Evolutionary conservation across 2,797 vertebrate genomes (phyloP), one percentile per base, ranked within the genome.

Genomic region (Phalloptychus januarius): DNA sequence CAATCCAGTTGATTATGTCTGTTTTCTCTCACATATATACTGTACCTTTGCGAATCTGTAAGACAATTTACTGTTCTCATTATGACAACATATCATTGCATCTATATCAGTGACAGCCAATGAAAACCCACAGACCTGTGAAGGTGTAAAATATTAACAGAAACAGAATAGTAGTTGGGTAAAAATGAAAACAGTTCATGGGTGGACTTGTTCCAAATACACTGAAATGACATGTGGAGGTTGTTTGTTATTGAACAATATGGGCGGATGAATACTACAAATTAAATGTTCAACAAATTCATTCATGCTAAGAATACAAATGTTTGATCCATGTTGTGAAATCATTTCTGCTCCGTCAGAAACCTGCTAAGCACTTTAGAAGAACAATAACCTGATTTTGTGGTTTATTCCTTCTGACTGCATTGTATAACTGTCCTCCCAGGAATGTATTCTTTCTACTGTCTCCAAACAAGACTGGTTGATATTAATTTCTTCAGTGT

Each of bases 161-260:
- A 85, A 86, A 74, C 8, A 10, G 33, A 79, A 86, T 28, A 61
- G 78, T 78, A 85, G 88, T 25, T 82, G 86, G 78, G 74, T 8
- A 10, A 25, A 50, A 45, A 77, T 61, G 77, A 80, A 72, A 79
- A 76, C 61, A 80, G 80, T 10, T 50, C 45, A 63, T 6, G 44
- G 75, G 84, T 83, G 83, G 88, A 89, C 69, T 72, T 61, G 75
- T 77, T 91, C 81, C 87, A 92, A 92, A 90, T 84, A 86, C 89
- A 85, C 83, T 79, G 81, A 71, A n/a, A 85, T 83, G 75, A 79
- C 78, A 33, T 33, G 73, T 58, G 70, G 76, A 70, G 73, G 77
- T 85, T 83, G 58, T 70, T 48, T 33, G 44, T n/a, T 36, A 83
- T 50, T 42, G 85, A 91, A 88, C 87, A 44, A 87, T 88, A 86